Base-by-base conservation (phyloP, 2,888 invertebrate species). In the Netelia fuscicornis region DNA sequence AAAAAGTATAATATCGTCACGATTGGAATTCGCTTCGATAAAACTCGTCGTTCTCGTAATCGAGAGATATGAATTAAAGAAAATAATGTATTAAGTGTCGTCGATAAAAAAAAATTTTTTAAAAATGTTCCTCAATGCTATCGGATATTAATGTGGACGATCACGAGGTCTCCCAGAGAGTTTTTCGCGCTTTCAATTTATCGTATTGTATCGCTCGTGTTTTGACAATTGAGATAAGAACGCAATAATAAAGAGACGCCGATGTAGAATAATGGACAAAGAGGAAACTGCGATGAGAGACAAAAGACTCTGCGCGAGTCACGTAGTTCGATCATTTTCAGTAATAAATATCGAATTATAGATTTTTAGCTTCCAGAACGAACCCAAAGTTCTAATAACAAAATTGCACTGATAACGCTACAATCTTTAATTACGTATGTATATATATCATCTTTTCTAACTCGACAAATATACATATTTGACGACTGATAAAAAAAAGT, bases 181-280 rank as follows among this genome's bases (percentile, higher is more conserved):
- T 30, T 75, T 54, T 76, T n/a, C 54, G 42, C 62, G 23, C 60
- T 44, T 58, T 58, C 10, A 62, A 62, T 54, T 56, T 52, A n/a
- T 13, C 67, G 67, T 70, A 81, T 72, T 72, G 65, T 11, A 60
- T 17, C 20, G 10, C n/a, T n/a, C 30, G 37, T 81, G 74, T 67
- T 81, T 67, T 67, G 72, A 48, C 74, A 81, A 80, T 80, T 74
- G 52, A 80, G 30, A 80, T 67, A 52, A 76, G 44, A 44, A 48
- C 54, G 54, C 37, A 70, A 71, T 23, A 76, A 71, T 42, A 70
- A 64, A 42, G 23, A 20, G 13, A 23, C 11, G 58, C 23, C n/a
- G 23, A 62, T 54, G 23, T 23, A 11, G 68, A 58, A 67, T 13
- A 70, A 70, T 20, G 20, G 25, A 44, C 67, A 44, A n/a, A 13